A percentile compares a stretch with the other conserved stretches of the same genome.
Conservation (phyloP, 35 echinoderm and acorn worm genomes). For the Lytechinus variegatus region DNA sequence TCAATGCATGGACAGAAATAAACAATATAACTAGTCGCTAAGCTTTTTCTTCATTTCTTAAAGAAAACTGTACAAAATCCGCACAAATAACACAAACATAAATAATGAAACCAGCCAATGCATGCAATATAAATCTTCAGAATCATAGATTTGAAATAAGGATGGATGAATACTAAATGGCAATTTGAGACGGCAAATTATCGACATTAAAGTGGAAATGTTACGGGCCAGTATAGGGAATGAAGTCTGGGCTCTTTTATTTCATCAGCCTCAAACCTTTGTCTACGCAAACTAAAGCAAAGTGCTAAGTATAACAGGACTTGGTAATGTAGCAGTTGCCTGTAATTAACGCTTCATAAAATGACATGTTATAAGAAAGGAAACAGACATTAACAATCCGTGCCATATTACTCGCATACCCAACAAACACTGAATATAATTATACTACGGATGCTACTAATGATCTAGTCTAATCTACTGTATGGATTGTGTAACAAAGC, state of each 20-base stretch:
- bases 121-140: too few relatives aligned
- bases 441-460: neutral
- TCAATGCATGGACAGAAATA: too few relatives aligned
- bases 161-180: too few relatives aligned
- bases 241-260: neutral
- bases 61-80: too few relatives aligned
- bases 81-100: too few relatives aligned
- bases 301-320: neutral
- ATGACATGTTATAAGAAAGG: neutral
- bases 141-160: too few relatives aligned
- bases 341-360: conserved; percentile 21
- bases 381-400: neutral
- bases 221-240: too few relatives aligned
- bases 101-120: too few relatives aligned
- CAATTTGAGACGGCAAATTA: too few relatives aligned
- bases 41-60: too few relatives aligned
- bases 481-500: neutral
- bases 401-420: neutral
- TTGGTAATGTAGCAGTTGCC: neutral
- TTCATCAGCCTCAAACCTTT: neutral
- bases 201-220: too few relatives aligned
- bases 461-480: neutral
- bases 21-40: too few relatives aligned
- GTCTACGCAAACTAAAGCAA: neutral
- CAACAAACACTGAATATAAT: neutral